Evolutionary conservation across 30 jellyfish, hydroid and myxozoan genomes (phyloP).

Genomic region (Hydra vulgaris): DNA sequence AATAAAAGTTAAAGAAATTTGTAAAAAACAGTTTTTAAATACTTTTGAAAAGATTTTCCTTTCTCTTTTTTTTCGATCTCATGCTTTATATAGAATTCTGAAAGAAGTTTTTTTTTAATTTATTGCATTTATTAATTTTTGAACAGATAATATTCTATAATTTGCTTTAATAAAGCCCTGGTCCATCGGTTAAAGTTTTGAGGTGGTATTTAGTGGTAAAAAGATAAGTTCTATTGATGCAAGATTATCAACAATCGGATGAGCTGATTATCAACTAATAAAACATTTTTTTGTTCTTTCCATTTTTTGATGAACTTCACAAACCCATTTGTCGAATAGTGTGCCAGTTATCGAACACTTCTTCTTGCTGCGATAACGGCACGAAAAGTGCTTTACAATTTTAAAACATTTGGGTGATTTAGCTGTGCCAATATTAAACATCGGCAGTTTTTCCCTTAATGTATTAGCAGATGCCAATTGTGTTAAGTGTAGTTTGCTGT

Average conservation of each 20-base stretch:
- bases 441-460: not conserved
- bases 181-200: not conserved
- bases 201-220: slow-evolving; percentile 2
- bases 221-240: slow-evolving; percentile 8
- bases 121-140: not conserved
- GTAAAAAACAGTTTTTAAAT: no score
- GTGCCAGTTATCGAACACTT: slow-evolving; percentile 1
- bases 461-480: slow-evolving; percentile 5
- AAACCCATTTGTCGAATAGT: slow-evolving; percentile 14
- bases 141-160: not conserved
- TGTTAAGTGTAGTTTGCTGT: slow-evolving; percentile 12
- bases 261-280: not conserved
- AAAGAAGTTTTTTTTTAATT: no score
- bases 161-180: slow-evolving; percentile 4
- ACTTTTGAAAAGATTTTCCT: no score
- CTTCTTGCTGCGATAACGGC: slow-evolving; percentile 8
- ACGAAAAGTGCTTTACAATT: not conserved
- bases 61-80: no score
- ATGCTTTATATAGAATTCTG: no score
- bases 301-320: no score
- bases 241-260: slow-evolving; percentile 7
- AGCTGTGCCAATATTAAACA: not conserved
- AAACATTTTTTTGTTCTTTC: no score
- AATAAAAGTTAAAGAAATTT: no score
- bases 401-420: slow-evolving; percentile 3